Base-by-base conservation (phyloP, 2,888 invertebrate genomes). In the Alloplasta piceator region DNA sequence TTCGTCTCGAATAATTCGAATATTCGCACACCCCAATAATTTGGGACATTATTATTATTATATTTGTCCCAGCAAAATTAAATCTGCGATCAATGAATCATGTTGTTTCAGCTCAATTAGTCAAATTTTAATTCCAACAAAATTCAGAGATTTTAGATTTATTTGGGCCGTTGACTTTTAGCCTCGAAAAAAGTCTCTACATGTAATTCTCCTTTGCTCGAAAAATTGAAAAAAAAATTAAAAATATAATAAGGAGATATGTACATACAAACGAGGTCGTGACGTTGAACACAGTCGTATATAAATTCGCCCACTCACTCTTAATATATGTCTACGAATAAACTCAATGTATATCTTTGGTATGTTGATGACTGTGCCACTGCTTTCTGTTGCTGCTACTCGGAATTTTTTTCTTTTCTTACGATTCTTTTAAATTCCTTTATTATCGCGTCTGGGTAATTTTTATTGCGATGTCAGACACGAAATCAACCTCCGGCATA, bases 271-370 rank as follows among this genome's bases (percentile, higher is more conserved):
- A 55, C 74, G 79, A 79, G 82, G 83, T 77, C 78, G 80, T 82
- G 80, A 84, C 83, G 83, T 58, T 76, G 82, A 80, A 81, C 76
- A 12, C 12, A 52, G 72, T 26, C 64, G 71, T 60, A 73, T 79
- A 71, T 41, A 66, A 64, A 58, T 80, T 82, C 83, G 83, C 84
- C 84, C 79, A 84, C 83, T 74, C 81, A 50, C 16, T 58, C 58
- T 26, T 70, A 67, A 14, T 55, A 55, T 48, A 60, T 70, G 76
- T 79, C 78, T 82, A 77, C 84, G 78, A 84, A 83, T 82, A 82
- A 84, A 83, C 80, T 72, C 79, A 68, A 77, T 72, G 74, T 77
- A 76, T 68, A 64, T 72, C 66, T 78, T 68, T 76, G 73, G 75
- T 82, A 78, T 78, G 77, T 68, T 74, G 79, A 36, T 26, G 26